Evolutionary conservation across 2,888 invertebrate species (phyloP), one percentile per base, ranked within the genome.

Genomic region (Deilephila porcellus): DNA sequence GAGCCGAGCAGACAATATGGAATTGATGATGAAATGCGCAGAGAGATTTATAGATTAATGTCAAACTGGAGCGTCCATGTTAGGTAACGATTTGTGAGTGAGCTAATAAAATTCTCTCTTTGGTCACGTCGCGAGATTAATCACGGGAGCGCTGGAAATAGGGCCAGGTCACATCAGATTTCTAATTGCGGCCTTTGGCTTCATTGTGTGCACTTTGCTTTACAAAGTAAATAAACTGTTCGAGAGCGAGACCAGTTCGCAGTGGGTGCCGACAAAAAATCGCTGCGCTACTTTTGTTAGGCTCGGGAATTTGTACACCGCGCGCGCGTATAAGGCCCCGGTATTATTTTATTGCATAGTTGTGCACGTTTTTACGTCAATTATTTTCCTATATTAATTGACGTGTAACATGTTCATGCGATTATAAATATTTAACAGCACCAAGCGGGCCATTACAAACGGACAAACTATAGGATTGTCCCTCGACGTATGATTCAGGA

Each of bases 361-460:
- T 86, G 86, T 81, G 76, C 84, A 79, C 80, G 85, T 90, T 92
- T 91, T 91, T 87, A 90, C 85, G 89, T 90, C 92, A 93, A 91
- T 93, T 92, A 93, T 90, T 89, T 88, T 85, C 84, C 83, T 80
- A 87, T 86, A 85, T 89, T 92, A 91, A 93, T 93, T 93, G 93
- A 92, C 92, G 86, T 86, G 85, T 86, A 87, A 90, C 87, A 87
- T 88, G 89, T 86, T 83, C 83, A 84, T 81, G 81, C 83, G 80
- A 88, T 88, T 87, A 89, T 88, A 88, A 90, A 90, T 89, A 91
- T 90, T 87, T 77, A 89, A 84, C 83, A 85, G 86, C 80, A 77
- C 79, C 80, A 81, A 80, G 76, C 77, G 75, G 73, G 75, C 73
- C 67, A 75, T 76, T 79, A 78, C 80, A 78, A 81, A 82, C 80